phyloP scores from a whole-genome alignment of 2,888 invertebrate species.

The Tenthredo livida region DNA sequence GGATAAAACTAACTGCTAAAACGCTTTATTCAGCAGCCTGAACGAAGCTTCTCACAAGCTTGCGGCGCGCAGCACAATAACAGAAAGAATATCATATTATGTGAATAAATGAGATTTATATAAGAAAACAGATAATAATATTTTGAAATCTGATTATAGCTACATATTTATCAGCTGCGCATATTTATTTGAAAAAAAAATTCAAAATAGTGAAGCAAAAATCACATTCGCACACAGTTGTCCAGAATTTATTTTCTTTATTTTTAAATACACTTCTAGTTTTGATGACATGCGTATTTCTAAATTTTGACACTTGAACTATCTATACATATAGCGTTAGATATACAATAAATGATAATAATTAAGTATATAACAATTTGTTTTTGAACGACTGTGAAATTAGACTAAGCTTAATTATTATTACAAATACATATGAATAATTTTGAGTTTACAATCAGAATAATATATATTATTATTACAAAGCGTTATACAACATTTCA shows the following conservation, averaged over 20 bases:
- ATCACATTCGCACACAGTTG: background rate
- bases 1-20: constrained; percentile 67
- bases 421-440: background rate
- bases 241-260: background rate
- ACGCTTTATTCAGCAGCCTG: constrained; percentile 75
- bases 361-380: background rate
- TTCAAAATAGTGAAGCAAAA: background rate
- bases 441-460: constrained; percentile 4
- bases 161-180: constrained; percentile 7
- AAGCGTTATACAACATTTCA: constrained; percentile 20
- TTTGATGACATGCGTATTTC: background rate
- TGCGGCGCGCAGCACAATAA: constrained; percentile 73
- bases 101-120: constrained; percentile 42
- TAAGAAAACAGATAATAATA: background rate
- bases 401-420: background rate
- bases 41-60: constrained; percentile 75
- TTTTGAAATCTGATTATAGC: background rate
- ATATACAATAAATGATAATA: constrained; percentile 16
- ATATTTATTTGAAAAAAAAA: background rate
- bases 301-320: background rate
- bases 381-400: background rate
- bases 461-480: background rate
- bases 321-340: background rate
- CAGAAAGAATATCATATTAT: constrained; percentile 40
- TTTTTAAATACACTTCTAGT: background rate